These are phyloP conservation scores for Euphydryas editha DNA, from an alignment of 2,888 invertebrate genomes.

Conservation along the genomic window DNA sequence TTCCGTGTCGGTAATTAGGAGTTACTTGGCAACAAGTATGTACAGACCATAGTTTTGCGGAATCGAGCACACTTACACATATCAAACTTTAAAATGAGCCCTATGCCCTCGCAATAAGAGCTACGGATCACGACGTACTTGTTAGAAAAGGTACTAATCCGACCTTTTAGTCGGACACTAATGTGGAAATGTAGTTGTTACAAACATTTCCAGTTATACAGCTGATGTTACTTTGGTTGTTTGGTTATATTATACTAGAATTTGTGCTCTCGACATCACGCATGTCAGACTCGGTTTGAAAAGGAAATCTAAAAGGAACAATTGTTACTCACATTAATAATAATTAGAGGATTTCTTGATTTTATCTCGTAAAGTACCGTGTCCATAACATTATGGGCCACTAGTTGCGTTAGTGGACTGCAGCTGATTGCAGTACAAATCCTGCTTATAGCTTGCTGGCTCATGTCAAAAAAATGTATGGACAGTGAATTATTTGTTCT, in stretches of 20 bases:
- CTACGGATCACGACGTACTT: constrained; percentile 16
- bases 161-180: constrained; percentile 37
- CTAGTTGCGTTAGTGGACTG: too few relatives aligned
- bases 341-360: too few relatives aligned
- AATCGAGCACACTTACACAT: constrained; percentile 17
- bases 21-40: constrained; percentile 52
- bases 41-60: constrained; percentile 35
- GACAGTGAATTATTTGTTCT: too few relatives aligned
- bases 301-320: background rate
- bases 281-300: background rate
- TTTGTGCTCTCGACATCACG: background rate
- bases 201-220: constrained; percentile 21
- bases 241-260: background rate
- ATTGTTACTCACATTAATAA: too few relatives aligned
- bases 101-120: constrained; percentile 27
- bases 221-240: background rate
- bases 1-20: constrained; percentile 53
- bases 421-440: too few relatives aligned
- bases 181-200: constrained; percentile 35
- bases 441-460: too few relatives aligned
- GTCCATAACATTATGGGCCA: too few relatives aligned
- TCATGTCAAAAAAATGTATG: too few relatives aligned
- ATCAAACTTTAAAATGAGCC: constrained; percentile 20
- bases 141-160: constrained; percentile 40
- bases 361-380: too few relatives aligned